A percentile compares a stretch with the other conserved stretches of the same genome.
Conservation (phyloP, 2,113 vertebrate species). For the Menura novaehollandiae region DNA sequence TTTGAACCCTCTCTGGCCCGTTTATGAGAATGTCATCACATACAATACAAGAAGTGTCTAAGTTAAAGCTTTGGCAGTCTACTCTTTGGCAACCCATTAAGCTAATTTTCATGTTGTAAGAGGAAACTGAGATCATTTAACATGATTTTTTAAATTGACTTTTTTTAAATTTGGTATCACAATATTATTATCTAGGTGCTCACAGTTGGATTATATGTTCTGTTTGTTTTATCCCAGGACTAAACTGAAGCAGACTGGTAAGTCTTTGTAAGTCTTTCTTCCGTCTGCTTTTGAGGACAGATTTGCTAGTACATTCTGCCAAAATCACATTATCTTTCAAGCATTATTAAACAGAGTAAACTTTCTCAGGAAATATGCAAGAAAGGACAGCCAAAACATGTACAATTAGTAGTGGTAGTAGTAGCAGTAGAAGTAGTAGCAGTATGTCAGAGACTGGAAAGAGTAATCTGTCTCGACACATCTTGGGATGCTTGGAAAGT, state of each 20-base stretch:
- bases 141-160: not conserved
- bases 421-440: not conserved
- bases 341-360: not conserved
- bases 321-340: not conserved
- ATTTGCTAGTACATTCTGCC: not conserved
- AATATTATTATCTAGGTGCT: not conserved
- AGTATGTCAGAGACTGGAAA: not conserved
- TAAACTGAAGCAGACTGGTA: not conserved
- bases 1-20: not conserved
- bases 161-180: not conserved
- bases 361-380: not conserved
- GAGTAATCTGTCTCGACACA: no score
- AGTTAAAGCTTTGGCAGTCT: not conserved
- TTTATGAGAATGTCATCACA: not conserved
- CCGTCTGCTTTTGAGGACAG: not conserved
- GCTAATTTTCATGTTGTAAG: not conserved
- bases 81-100: not conserved
- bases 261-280: not conserved
- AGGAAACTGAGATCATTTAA: not conserved
- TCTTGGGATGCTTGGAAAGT: no score
- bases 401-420: not conserved
- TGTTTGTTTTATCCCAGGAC: not conserved
- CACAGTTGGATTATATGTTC: not conserved
- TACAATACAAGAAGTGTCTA: not conserved
- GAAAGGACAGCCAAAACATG: rapidly evolving